Conservation (phyloP, 2,113 vertebrate species). For the Chrysemys picta region DNA sequence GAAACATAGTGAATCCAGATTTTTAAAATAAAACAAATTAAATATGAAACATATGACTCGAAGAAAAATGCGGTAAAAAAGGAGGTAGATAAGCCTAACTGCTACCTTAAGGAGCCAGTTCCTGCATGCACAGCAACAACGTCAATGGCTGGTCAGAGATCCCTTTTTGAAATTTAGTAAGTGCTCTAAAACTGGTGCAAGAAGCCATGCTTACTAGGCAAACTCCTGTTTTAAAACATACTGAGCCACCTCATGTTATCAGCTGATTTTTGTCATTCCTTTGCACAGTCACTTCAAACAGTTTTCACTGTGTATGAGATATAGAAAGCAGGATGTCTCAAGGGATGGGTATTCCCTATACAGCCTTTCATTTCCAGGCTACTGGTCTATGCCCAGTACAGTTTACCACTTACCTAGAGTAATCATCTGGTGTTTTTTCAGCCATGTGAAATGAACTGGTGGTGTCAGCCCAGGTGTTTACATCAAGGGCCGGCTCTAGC, state of each 20-base stretch:
- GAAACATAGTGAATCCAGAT: neutral
- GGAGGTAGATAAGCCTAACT: conserved; percentile 4
- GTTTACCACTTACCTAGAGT: neutral
- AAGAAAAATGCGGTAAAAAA: neutral
- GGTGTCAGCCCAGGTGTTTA: accelerated
- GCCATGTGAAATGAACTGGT: accelerated
- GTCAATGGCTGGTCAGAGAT: conserved; percentile 39
- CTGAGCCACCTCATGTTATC: neutral
- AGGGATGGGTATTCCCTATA: neutral
- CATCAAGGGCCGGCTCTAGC: neutral
- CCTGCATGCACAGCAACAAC: conserved; percentile 32
- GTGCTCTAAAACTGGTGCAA: conserved; percentile 45
- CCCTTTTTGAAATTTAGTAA: conserved; percentile 42
- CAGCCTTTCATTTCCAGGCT: neutral
- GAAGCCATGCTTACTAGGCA: conserved; percentile 40
- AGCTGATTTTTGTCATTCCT: conserved; percentile 23
- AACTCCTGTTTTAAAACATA: neutral
- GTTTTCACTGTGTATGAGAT: neutral
- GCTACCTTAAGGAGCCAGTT: conserved; percentile 42
- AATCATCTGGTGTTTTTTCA: neutral
- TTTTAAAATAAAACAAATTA: conserved; percentile 40
- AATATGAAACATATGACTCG: conserved; percentile 29
- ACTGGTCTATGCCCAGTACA: neutral
- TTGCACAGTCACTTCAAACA: neutral
- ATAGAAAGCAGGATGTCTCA: neutral